phyloP scores from a whole-genome alignment of 1,140 invertebrate genomes.

The Drosophila mayri region DNA sequence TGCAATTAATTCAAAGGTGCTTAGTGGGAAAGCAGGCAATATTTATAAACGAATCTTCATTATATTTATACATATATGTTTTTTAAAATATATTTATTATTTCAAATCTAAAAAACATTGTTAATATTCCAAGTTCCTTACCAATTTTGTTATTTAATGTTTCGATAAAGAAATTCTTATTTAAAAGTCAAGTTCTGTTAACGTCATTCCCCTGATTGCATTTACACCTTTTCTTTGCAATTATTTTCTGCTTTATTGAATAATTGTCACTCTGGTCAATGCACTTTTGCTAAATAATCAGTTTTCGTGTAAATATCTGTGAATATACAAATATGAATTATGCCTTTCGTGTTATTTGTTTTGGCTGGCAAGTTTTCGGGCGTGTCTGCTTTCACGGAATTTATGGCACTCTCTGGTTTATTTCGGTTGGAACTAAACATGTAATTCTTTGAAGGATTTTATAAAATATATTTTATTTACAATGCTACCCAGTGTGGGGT shows the following conservation, averaged over 20 bases:
- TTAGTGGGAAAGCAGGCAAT: too few species aligned
- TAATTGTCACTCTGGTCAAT: slow-evolving; percentile 4
- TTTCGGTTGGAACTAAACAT: neutral
- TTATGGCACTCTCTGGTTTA: slow-evolving; percentile 8
- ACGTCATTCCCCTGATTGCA: neutral
- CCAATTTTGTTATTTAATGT: neutral
- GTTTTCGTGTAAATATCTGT: slow-evolving; percentile 12
- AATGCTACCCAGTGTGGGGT: slow-evolving; percentile 1
- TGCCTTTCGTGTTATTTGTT: slow-evolving; percentile 10
- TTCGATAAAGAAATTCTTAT: neutral
- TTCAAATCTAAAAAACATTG: neutral
- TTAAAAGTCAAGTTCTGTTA: neutral
- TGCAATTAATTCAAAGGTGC: too few species aligned
- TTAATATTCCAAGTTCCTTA: neutral
- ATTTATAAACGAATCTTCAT: too few species aligned
- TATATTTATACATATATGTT: too few species aligned
- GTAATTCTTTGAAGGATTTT: too few species aligned
- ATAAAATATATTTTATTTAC: neutral
- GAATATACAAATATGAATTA: slow-evolving; percentile 1
- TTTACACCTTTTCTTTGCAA: neutral
- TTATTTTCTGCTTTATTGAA: neutral
- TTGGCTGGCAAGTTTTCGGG: neutral
- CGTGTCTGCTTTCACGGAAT: slow-evolving; percentile 1
- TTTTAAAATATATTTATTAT: too few species aligned
- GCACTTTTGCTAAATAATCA: slow-evolving; percentile 10